phyloP scores from a whole-genome alignment of 2,888 invertebrate genomes.

The Hirtodrosophila histrioides region DNA sequence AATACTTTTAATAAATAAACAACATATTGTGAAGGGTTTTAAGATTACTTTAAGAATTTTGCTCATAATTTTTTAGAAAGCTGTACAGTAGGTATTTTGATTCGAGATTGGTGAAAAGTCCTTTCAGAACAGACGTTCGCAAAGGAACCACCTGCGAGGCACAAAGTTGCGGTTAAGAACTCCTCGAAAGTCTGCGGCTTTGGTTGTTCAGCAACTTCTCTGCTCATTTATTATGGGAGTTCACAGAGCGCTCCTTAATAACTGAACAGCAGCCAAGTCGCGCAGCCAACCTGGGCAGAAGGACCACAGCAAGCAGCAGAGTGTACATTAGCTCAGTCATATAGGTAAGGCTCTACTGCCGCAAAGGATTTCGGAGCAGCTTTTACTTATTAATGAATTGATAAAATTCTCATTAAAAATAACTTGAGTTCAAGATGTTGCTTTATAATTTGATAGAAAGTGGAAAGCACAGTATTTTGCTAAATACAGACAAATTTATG shows the following conservation, averaged over 20 bases:
- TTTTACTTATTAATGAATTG: background rate
- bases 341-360: background rate
- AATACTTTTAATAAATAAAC: too few species aligned
- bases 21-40: too few species aligned
- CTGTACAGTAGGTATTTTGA: background rate
- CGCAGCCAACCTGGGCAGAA: background rate
- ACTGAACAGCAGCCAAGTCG: constrained; percentile 3
- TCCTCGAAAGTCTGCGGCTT: constrained; percentile 22
- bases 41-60: too few species aligned
- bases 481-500: too few species aligned
- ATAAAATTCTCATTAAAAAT: background rate
- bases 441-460: too few species aligned
- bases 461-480: too few species aligned
- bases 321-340: constrained; percentile 1
- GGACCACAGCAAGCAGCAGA: background rate
- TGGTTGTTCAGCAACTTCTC: constrained; percentile 42
- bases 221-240: constrained; percentile 48
- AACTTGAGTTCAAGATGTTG: too few species aligned
- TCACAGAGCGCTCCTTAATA: constrained; percentile 32
- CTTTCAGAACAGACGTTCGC: background rate
- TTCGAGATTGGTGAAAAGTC: constrained; percentile 6
- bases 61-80: too few species aligned
- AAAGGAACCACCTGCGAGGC: constrained; percentile 1
- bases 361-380: background rate
- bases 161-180: constrained; percentile 8